Evolutionary conservation across 2,113 vertebrate genomes (phyloP).

Genomic region (Quiscalus mexicanus): DNA sequence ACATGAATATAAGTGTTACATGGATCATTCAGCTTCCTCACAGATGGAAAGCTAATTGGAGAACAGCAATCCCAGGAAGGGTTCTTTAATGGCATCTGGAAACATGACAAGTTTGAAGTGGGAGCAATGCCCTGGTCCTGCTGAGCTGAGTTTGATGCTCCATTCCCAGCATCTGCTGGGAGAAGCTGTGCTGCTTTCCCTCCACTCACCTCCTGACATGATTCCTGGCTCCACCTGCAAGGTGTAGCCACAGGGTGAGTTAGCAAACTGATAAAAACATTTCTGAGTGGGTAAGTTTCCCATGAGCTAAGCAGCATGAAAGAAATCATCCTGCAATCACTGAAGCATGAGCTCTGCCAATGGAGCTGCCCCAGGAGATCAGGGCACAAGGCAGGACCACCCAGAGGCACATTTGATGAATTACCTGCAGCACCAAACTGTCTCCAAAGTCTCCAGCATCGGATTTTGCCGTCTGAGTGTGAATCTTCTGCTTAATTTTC

Average conservation of each 20-base stretch:
- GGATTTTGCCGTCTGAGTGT: neutral
- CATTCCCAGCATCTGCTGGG: neutral
- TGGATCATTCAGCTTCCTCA: neutral
- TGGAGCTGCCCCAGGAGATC: neutral
- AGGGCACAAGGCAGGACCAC: neutral
- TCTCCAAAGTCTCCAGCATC: neutral
- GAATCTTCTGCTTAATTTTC: neutral
- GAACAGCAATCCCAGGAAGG: neutral
- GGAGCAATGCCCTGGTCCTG: neutral
- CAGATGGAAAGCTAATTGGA: neutral
- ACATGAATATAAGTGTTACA: rapidly evolving
- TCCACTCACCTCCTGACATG: neutral
- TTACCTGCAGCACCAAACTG: neutral
- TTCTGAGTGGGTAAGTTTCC: neutral
- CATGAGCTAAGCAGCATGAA: neutral
- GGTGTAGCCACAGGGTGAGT: neutral
- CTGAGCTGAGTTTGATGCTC: neutral
- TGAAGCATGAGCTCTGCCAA: neutral
- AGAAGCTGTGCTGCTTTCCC: neutral
- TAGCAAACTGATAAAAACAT: neutral
- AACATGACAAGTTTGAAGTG: neutral
- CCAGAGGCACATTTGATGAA: neutral
- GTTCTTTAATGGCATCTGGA: neutral
- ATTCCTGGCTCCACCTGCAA: neutral
- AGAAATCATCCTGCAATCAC: neutral